A percentile compares a stretch with the other conserved stretches of the same genome.
Conservation (phyloP, 2,888 invertebrate genomes). For the Empis stercorea region DNA sequence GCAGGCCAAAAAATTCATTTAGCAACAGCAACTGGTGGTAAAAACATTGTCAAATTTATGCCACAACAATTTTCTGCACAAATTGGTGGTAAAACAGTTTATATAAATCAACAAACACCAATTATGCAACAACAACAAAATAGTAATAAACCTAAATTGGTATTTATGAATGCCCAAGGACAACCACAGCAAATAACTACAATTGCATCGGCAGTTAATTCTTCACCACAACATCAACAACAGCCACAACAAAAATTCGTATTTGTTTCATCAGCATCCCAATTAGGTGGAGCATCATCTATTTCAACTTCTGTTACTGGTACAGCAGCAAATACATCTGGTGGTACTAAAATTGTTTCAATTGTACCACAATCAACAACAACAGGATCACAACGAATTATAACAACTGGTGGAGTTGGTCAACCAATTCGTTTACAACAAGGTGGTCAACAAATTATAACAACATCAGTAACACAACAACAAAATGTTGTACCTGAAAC, state of each 20-base stretch:
- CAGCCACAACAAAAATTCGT: background rate
- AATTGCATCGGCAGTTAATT: background rate
- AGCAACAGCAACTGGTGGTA: background rate
- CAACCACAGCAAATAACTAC: background rate
- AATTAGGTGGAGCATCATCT: background rate
- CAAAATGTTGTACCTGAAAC: background rate
- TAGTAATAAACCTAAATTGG: background rate
- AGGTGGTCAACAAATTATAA: no score
- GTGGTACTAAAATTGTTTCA: background rate
- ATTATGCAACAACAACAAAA: background rate
- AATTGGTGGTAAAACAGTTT: background rate
- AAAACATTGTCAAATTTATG: background rate
- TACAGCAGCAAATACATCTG: background rate
- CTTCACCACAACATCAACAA: background rate
- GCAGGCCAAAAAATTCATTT: background rate
- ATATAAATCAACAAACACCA: background rate
- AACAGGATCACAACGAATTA: background rate
- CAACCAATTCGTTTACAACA: background rate
- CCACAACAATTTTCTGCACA: background rate
- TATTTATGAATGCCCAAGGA: background rate
- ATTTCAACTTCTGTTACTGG: background rate
- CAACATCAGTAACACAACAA: no score
- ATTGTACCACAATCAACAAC: background rate
- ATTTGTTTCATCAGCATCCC: background rate
- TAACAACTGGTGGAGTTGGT: background rate